Conservation (phyloP, 2,113 vertebrate genomes). For the Nothobranchius kuhntae region DNA sequence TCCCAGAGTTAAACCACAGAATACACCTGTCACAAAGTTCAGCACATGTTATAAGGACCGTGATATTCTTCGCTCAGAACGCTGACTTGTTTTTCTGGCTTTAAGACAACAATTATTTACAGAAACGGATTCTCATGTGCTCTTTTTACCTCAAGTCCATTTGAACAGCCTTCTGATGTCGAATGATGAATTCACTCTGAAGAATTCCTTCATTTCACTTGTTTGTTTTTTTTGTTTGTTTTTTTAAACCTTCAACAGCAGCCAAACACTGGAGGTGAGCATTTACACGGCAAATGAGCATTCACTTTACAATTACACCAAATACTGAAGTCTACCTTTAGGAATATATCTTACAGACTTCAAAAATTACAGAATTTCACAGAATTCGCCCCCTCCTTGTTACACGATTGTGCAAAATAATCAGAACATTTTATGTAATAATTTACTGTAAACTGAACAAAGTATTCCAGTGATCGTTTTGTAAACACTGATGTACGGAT, state of each 20-base stretch:
- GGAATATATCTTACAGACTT: slow-evolving; percentile 71
- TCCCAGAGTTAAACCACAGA: slow-evolving; percentile 77
- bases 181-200: slow-evolving; percentile 49
- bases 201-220: slow-evolving; percentile 37
- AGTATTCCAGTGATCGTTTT: slow-evolving; percentile 56
- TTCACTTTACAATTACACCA: slow-evolving; percentile 75
- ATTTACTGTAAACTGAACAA: slow-evolving; percentile 63
- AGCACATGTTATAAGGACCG: slow-evolving; percentile 85
- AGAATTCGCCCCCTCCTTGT: slow-evolving; percentile 46
- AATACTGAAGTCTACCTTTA: slow-evolving; percentile 73
- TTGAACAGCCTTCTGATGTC: slow-evolving; percentile 59
- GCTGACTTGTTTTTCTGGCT: slow-evolving; percentile 72
- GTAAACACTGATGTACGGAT: slow-evolving; percentile 71
- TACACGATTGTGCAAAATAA: slow-evolving; percentile 77
- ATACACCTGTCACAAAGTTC: slow-evolving; percentile 87
- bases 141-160: slow-evolving; percentile 64
- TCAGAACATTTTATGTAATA: slow-evolving; percentile 66
- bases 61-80: slow-evolving; percentile 68
- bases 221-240: slow-evolving; percentile 28
- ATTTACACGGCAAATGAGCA: slow-evolving; percentile 69
- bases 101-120: slow-evolving; percentile 72
- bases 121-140: slow-evolving; percentile 69
- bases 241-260: slow-evolving; percentile 36
- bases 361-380: slow-evolving; percentile 64
- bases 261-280: slow-evolving; percentile 56